These are phyloP conservation scores for Perizoma affinitatum DNA, from an alignment of 2,888 invertebrate genomes.

Conservation along the genomic window DNA sequence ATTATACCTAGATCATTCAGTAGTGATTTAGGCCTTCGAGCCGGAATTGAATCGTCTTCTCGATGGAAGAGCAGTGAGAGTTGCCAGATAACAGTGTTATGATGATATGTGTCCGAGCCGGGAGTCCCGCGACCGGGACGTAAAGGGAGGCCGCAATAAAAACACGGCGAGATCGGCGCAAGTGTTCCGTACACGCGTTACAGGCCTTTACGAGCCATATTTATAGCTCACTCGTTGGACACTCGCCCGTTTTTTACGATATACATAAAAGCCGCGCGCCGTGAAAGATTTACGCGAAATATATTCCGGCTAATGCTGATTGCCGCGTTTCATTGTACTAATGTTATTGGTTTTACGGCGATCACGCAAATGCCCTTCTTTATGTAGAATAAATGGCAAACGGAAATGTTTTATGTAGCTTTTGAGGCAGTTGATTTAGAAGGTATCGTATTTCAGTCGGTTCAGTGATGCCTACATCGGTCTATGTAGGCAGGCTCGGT, in stretches of 20 bases:
- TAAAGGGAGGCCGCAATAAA: slow-evolving; percentile 22
- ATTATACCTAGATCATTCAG: too few species aligned
- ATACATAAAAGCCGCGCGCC: slow-evolving; percentile 77
- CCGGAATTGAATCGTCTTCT: too few species aligned
- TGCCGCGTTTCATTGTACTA: slow-evolving; percentile 60
- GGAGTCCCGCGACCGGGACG: slow-evolving; percentile 7
- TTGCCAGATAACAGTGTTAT: too few species aligned
- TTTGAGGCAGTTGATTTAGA: slow-evolving; percentile 16
- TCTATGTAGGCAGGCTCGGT: slow-evolving; percentile 4
- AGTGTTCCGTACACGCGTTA: slow-evolving; percentile 32
- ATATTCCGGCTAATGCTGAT: slow-evolving; percentile 81
- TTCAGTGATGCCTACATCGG: not conserved
- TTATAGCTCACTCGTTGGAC: slow-evolving; percentile 75
- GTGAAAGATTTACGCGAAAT: slow-evolving; percentile 81
- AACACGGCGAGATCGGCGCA: slow-evolving; percentile 17
- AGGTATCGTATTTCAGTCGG: not conserved
- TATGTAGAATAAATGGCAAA: slow-evolving; percentile 49
- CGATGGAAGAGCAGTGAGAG: too few species aligned
- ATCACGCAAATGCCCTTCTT: slow-evolving; percentile 37
- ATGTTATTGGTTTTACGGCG: slow-evolving; percentile 55
- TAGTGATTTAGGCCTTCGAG: too few species aligned
- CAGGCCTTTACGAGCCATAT: slow-evolving; percentile 72
- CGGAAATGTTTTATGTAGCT: slow-evolving; percentile 3
- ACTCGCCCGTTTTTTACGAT: slow-evolving; percentile 81
- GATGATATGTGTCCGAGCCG: not conserved